phyloP scores from a whole-genome alignment of 1,140 invertebrate species.

The Calosoma granatense region DNA sequence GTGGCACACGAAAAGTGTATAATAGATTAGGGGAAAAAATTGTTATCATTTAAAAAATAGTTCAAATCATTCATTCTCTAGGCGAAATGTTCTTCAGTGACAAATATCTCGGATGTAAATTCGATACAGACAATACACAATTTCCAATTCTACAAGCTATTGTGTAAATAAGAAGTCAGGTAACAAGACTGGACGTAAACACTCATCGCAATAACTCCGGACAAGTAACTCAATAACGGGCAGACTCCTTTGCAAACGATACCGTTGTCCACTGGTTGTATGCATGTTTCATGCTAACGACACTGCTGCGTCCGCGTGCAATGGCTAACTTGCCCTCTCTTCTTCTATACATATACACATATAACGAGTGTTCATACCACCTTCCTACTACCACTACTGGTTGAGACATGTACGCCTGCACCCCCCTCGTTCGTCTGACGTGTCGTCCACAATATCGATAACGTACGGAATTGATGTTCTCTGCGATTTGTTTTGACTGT shows the following conservation, averaged over 20 bases:
- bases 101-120: no score
- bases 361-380: no score
- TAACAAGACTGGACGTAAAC: not conserved
- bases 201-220: not conserved
- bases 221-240: not conserved
- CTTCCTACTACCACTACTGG: no score
- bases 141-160: not conserved
- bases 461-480: slow-evolving; percentile 26
- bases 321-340: not conserved
- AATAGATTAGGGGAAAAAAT: no score
- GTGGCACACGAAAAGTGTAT: no score
- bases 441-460: slow-evolving; percentile 27
- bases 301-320: no score
- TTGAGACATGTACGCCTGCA: not conserved
- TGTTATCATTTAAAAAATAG: no score
- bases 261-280: not conserved
- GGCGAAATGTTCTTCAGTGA: not conserved
- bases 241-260: not conserved
- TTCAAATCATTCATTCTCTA: no score
- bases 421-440: not conserved
- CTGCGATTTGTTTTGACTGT: slow-evolving; percentile 23
- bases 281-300: not conserved
- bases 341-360: no score
- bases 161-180: not conserved
- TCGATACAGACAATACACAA: not conserved